A percentile compares a stretch with the other conserved stretches of the same genome.
Conservation (phyloP, 2,888 invertebrate genomes). For the Spisula solida region DNA sequence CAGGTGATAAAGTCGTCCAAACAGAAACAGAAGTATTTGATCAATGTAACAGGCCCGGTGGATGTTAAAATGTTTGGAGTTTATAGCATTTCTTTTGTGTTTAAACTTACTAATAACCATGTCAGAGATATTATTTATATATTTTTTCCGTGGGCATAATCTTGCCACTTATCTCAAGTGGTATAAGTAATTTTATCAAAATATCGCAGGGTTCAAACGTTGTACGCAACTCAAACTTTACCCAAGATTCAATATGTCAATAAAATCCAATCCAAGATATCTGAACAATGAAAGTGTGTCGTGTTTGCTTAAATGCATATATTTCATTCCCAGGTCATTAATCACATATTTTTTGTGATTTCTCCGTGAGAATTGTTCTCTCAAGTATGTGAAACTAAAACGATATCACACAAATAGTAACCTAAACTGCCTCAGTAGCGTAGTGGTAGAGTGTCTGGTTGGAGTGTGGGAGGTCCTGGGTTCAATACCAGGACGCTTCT, state of each 20-base stretch:
- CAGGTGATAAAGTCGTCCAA: no score
- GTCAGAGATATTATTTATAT: constrained; percentile 29
- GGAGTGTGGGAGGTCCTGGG: no score
- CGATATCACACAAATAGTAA: background rate
- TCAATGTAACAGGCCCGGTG: no score
- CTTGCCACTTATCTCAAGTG: constrained; percentile 38
- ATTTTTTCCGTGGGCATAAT: constrained; percentile 37
- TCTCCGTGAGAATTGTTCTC: background rate
- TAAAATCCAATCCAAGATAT: constrained; percentile 17
- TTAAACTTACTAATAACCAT: background rate
- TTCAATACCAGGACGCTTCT: no score
- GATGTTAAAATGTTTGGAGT: no score
- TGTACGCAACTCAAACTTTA: constrained; percentile 33
- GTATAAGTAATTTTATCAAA: constrained; percentile 30
- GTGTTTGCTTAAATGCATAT: constrained; percentile 26
- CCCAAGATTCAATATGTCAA: constrained; percentile 30
- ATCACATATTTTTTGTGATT: background rate
- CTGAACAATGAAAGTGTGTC: constrained; percentile 31
- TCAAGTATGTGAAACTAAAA: background rate
- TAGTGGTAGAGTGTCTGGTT: background rate
- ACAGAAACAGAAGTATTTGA: no score
- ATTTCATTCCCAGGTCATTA: background rate
- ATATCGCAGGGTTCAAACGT: constrained; percentile 39
- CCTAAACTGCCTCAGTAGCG: background rate
- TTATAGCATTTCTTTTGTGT: background rate